Conservation (phyloP, 2,113 vertebrate species). For the Neotoma lepida region DNA sequence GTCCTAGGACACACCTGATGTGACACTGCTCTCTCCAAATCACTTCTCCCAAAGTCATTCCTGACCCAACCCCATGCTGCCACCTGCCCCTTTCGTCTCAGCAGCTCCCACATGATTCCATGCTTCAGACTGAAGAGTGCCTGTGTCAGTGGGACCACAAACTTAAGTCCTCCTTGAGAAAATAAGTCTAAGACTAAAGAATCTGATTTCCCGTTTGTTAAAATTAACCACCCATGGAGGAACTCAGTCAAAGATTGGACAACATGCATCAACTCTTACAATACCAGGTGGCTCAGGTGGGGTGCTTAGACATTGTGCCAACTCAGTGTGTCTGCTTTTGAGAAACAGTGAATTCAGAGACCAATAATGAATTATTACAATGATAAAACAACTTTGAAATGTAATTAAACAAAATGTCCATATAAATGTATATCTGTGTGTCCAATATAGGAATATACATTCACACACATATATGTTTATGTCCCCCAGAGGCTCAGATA, state of each 20-base stretch:
- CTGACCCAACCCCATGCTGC: background rate
- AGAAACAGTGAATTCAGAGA: background rate
- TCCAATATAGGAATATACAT: background rate
- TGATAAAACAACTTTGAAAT: background rate
- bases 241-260: background rate
- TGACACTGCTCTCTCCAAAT: background rate
- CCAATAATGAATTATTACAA: fast-evolving
- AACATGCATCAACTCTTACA: background rate
- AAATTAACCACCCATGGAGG: background rate
- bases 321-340: background rate
- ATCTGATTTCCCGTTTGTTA: background rate
- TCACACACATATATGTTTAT: background rate
- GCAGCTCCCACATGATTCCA: background rate
- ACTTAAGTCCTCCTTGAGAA: background rate
- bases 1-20: too few species aligned
- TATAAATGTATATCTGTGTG: background rate
- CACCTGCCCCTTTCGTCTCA: too few species aligned
- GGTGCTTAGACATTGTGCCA: background rate
- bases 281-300: too few species aligned
- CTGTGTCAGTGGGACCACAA: background rate
- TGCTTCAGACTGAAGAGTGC: background rate
- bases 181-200: background rate
- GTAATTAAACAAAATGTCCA: background rate
- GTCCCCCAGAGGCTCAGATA: background rate
- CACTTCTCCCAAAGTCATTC: background rate